These are phyloP conservation scores for Dromius quadrimaculatus DNA, from an alignment of 2,888 invertebrate species.

Conservation along the genomic window DNA sequence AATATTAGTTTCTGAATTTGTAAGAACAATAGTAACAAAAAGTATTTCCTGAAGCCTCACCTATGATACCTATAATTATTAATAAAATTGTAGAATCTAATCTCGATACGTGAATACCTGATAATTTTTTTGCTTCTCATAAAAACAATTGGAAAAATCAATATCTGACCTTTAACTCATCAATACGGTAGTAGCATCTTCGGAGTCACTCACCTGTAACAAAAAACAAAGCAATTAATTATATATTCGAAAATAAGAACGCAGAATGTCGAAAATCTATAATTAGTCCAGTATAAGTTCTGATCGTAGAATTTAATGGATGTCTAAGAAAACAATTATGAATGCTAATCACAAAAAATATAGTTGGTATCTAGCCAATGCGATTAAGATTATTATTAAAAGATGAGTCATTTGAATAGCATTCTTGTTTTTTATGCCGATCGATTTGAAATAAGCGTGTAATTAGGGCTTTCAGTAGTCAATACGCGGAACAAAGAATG, in stretches of 20 bases:
- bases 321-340: slow-evolving; percentile 33
- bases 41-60: not conserved
- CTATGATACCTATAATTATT: not conserved
- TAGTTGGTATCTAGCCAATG: slow-evolving; percentile 5
- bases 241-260: slow-evolving; percentile 5
- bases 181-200: not conserved
- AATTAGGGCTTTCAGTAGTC: slow-evolving; percentile 17
- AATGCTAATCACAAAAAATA: slow-evolving; percentile 32
- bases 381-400: slow-evolving; percentile 28
- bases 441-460: slow-evolving; percentile 14
- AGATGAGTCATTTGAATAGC: slow-evolving; percentile 25
- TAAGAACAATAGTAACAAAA: not conserved
- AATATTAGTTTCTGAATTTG: not conserved
- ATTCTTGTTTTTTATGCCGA: slow-evolving; percentile 2
- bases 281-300: slow-evolving; percentile 20
- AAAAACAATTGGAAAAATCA: not conserved
- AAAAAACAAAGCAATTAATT: slow-evolving; percentile 22
- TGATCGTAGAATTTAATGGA: slow-evolving; percentile 18
- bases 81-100: not conserved
- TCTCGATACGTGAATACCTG: not conserved
- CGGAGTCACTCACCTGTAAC: slow-evolving; percentile 26
- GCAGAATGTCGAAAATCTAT: slow-evolving; percentile 18
- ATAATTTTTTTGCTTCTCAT: not conserved
- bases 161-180: slow-evolving; percentile 19
- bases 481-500: too few relatives aligned